Conservation (phyloP, 2,113 vertebrate genomes). For the Nothobranchius kuhntae region DNA sequence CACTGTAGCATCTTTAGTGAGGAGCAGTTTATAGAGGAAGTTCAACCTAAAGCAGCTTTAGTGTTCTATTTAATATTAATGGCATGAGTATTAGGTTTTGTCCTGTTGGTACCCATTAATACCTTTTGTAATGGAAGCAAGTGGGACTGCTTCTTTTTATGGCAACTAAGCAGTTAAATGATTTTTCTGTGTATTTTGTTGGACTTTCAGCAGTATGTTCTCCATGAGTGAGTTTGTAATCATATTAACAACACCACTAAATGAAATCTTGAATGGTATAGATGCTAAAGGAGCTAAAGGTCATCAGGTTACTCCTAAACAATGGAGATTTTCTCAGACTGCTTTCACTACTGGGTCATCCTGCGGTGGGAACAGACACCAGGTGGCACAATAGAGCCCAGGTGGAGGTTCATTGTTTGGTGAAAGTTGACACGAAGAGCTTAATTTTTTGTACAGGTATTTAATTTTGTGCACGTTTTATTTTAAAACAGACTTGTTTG, state of each 20-base stretch:
- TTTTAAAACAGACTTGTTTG: background rate
- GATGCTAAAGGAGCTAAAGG: constrained; percentile 28
- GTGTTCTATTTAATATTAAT: no score
- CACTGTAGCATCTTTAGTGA: constrained; percentile 3
- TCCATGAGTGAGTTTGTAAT: no score
- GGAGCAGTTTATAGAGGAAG: background rate
- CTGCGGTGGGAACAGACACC: constrained; percentile 37
- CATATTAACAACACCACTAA: constrained; percentile 31
- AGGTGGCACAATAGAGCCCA: constrained; percentile 60
- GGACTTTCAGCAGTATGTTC: no score
- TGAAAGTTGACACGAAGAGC: background rate
- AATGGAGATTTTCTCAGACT: background rate
- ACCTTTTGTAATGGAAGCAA: no score
- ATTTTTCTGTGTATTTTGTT: no score
- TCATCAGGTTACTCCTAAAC: constrained; percentile 17
- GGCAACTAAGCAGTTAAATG: no score
- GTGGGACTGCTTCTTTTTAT: no score
- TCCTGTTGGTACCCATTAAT: no score
- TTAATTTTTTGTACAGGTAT: no score
- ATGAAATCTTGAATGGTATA: constrained; percentile 54
- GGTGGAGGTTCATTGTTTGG: constrained; percentile 18
- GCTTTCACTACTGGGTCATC: background rate
- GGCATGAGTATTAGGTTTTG: no score
- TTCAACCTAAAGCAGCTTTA: background rate
- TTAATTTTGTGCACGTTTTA: background rate